phyloP scores from a whole-genome alignment of 2,113 vertebrate species.

The Phainopepla nitens region DNA sequence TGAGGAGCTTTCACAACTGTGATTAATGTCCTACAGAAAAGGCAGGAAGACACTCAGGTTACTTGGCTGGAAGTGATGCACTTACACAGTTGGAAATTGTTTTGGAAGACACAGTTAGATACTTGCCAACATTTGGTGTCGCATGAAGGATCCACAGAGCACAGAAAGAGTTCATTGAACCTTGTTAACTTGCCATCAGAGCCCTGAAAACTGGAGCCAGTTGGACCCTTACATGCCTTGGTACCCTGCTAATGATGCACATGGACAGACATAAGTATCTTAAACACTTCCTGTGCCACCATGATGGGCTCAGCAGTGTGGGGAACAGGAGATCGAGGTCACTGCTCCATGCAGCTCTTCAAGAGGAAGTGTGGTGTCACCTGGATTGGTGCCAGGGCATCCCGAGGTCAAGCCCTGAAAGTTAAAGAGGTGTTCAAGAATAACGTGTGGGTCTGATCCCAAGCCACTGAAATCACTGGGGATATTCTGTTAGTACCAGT shows the following conservation, averaged over 20 bases:
- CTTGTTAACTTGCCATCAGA: background rate
- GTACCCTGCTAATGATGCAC: background rate
- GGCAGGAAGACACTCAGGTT: background rate
- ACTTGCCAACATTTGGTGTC: background rate
- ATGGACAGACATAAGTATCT: fast-evolving
- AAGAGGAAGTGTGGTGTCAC: background rate
- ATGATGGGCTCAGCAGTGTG: background rate
- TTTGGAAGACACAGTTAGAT: background rate
- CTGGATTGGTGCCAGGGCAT: background rate
- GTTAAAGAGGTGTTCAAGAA: background rate
- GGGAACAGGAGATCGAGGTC: background rate
- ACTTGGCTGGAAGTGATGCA: background rate
- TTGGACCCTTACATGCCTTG: background rate
- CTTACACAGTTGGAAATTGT: background rate
- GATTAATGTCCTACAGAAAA: background rate
- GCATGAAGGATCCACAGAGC: background rate
- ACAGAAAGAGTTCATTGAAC: background rate
- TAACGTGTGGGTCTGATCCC: background rate
- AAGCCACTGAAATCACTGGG: background rate
- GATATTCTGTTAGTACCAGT: background rate
- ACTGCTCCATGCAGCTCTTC: background rate
- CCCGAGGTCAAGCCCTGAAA: background rate
- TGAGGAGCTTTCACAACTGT: background rate
- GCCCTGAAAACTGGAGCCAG: background rate
- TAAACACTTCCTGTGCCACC: background rate